Conservation (phyloP, 1,140 invertebrate genomes). For the Cepaea nemoralis region DNA sequence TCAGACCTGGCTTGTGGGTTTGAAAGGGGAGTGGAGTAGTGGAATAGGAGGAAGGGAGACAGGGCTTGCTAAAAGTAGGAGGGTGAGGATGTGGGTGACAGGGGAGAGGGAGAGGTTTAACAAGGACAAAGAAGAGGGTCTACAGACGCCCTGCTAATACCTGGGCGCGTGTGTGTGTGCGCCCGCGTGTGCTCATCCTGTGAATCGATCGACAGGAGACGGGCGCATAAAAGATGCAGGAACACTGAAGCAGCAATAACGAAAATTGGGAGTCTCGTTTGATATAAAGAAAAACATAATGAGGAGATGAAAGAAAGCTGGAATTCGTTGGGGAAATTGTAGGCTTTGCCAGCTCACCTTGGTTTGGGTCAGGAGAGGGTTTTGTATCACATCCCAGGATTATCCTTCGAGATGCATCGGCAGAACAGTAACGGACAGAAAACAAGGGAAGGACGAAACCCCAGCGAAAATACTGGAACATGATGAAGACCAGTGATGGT, state of each 20-base stretch:
- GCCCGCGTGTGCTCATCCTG: constrained; percentile 8
- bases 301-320: neutral
- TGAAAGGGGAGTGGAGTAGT: neutral
- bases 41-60: neutral
- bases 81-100: neutral
- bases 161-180: constrained; percentile 33
- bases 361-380: neutral
- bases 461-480: too few species aligned
- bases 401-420: too few species aligned
- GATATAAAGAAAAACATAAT: neutral
- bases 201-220: neutral
- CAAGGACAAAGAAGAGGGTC: neutral
- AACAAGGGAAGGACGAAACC: too few species aligned
- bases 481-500: neutral
- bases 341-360: neutral
- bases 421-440: too few species aligned
- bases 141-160: neutral
- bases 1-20: neutral
- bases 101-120: constrained; percentile 2
- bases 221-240: neutral
- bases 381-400: too few species aligned
- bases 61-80: too few species aligned
- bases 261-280: neutral
- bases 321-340: neutral
- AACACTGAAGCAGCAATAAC: neutral